Evolutionary conservation across 2,113 vertebrate genomes (phyloP).

Genomic region (Bubo blakistoni): DNA sequence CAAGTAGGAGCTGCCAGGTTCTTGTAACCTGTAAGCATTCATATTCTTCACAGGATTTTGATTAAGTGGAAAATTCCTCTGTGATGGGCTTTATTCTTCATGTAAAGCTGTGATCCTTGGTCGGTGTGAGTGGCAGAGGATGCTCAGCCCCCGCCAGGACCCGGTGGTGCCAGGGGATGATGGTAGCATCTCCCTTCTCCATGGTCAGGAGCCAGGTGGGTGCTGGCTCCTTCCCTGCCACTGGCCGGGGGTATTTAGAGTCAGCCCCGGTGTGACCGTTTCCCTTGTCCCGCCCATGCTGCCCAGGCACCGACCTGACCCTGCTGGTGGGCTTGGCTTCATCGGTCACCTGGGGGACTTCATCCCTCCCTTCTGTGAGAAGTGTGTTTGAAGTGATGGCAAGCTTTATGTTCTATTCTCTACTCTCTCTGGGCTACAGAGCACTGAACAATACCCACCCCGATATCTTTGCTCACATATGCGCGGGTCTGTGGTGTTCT

Average conservation of each 20-base stretch:
- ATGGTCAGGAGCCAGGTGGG: not conserved
- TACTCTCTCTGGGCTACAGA: not conserved
- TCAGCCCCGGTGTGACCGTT: not conserved
- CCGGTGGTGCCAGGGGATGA: fast-evolving
- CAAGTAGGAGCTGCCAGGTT: constrained; percentile 60
- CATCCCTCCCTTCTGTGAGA: not conserved
- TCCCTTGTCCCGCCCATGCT: not conserved
- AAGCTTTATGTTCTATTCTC: not conserved
- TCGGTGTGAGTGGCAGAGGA: fast-evolving
- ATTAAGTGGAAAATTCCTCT: constrained; percentile 37
- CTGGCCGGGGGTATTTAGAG: fast-evolving
- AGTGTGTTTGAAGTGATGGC: fast-evolving
- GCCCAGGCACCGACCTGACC: fast-evolving
- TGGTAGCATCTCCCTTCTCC: not conserved
- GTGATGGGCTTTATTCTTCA: not conserved
- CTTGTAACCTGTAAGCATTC: constrained; percentile 42
- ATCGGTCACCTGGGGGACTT: fast-evolving
- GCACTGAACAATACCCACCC: not conserved
- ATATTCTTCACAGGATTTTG: not conserved
- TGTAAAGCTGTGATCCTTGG: not conserved
- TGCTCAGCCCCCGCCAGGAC: not conserved
- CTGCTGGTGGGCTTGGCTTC: not conserved
- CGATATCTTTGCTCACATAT: not conserved
- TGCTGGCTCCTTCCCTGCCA: not conserved
- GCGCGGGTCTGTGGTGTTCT: fast-evolving